phyloP scores from a whole-genome alignment of 1,140 invertebrate species.

The Macrotrachela quadricornifera region DNA sequence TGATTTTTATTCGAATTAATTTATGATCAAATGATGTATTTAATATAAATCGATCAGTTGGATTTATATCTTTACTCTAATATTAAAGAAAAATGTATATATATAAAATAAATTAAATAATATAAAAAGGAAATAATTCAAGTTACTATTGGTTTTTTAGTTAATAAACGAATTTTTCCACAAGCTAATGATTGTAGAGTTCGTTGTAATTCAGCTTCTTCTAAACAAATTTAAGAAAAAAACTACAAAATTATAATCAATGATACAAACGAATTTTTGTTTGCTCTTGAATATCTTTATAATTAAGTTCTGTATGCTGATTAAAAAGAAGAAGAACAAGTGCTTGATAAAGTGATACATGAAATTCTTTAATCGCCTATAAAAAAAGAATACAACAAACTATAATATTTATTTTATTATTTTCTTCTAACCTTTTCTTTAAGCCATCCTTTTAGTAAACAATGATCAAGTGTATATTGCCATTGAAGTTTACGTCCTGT shows the following conservation, averaged over 20 bases:
- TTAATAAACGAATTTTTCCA: conserved; percentile 74
- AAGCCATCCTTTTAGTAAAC: conserved; percentile 68
- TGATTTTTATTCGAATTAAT: conserved; percentile 90
- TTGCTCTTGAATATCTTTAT: conserved; percentile 66
- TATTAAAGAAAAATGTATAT: too few species aligned
- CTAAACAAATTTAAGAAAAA: conserved; percentile 14
- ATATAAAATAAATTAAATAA: too few species aligned
- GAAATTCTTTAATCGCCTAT: conserved; percentile 79
- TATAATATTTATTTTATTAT: not conserved
- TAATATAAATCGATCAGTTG: conserved; percentile 68
- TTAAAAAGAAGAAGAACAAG: conserved; percentile 83
- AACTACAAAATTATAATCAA: too few species aligned
- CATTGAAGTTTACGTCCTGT: conserved; percentile 84
- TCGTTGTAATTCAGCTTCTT: conserved; percentile 72
- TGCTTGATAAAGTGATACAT: conserved; percentile 90
- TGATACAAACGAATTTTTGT: conserved; percentile 38
- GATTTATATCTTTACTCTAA: conserved; percentile 57
- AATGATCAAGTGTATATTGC: conserved; percentile 88
- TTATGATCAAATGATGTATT: conserved; percentile 86
- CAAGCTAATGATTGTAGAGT: conserved; percentile 88
- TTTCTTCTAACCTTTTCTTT: conserved; percentile 17
- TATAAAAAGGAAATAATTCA: too few species aligned
- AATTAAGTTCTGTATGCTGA: conserved; percentile 53
- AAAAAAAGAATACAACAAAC: not conserved
- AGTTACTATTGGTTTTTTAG: conserved; percentile 45